Evolutionary conservation across 2,888 invertebrate genomes (phyloP), one percentile per base, ranked within the genome.

Genomic region (Linnaemya vulpina): DNA sequence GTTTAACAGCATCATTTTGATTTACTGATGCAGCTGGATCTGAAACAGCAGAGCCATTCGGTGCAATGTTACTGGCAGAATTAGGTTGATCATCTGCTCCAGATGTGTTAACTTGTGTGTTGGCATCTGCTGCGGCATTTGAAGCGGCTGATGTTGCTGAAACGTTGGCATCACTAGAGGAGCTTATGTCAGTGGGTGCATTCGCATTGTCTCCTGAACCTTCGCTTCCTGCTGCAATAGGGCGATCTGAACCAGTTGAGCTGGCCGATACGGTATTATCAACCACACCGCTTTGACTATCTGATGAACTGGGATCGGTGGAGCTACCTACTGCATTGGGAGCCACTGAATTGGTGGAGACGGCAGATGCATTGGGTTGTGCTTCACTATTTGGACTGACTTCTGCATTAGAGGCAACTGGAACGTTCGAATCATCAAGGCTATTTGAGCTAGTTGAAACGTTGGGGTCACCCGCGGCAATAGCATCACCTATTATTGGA

Each of bases 301-400:
- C 60, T 20, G 83, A 78, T 3, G 60, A 53, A 15, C 58, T 84
- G 0, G 87, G 83, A 20, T 58, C 51, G 1, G 46, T 53, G 30
- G 87, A 53, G 49, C 73, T 46, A 62, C 80, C 86, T 0, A 85
- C 82, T 2, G 67, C 81, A 22, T 71, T 83, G 0, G 87, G 83
- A 0, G 10, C 15, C 1, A 65, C 78, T 62, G 84, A 70, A 43
- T 77, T 65, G 38, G 67, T 13, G 13, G 11, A 1, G 7, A 63
- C 68, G 1, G 55, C 68, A 40, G 82, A 62, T 20, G 43, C 38
- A 22, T 46, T 67, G 0, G 76, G 65, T 51, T 75, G 22, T 0
- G 71, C 82, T 53, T 83, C 73, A 55, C 63, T 35, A 55, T 78
- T 86, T 0, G 85, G 86, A 65, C 75, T 71, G 0, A 62, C 68